Evolutionary conservation across 2,797 vertebrate species (phyloP), one percentile per base, ranked within the genome.

Genomic region (Sebastes nivosus): DNA sequence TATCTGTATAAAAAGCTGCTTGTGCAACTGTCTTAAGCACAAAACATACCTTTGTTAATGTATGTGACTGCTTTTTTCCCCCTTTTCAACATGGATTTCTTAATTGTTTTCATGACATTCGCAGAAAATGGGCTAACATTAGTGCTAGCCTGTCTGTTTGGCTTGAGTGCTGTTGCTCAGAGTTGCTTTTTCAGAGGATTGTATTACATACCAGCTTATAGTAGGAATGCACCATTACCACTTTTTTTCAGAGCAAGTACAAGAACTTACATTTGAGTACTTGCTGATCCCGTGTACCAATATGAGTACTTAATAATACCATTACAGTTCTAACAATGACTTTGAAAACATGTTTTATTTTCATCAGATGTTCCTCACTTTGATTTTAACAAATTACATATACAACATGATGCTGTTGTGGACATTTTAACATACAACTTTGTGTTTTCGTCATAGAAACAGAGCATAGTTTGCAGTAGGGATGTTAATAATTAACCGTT

Each of bases 1-100:
- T 86, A 70, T n/a, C 63, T 42, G 67, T 79, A 88, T 88, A 69
- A 93, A 85, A 91, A 93, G 84, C 82, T 76, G 66, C 14, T 85
- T 91, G 81, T 92, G 76, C 75, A 79, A 57, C 78, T 79, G 16
- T 88, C 52, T 32, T 52, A 75, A 83, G 83, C 70, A 82, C 79
- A 93, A 79, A 83, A 82, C 65, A 73, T 71, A 86, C 34, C 79
- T 67, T 82, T 88, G 76, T 87, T 81, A 79, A 85, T 76, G 5
- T 80, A 66, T 63, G 59, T 34, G n/a, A 60, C 22, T 64, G 7
- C 52, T 13, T 66, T 76, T 60, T 42, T n/a, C 13, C 52, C 7
- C 7, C 5, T 60, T 69, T 64, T 64, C n/a, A 77, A n/a, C 59
- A 4, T 60, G 8, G 27, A 20, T 63, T 65, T 81, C 67, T 57